Conservation (phyloP, 2,113 vertebrate genomes). For the Dasyornis broadbenti region DNA sequence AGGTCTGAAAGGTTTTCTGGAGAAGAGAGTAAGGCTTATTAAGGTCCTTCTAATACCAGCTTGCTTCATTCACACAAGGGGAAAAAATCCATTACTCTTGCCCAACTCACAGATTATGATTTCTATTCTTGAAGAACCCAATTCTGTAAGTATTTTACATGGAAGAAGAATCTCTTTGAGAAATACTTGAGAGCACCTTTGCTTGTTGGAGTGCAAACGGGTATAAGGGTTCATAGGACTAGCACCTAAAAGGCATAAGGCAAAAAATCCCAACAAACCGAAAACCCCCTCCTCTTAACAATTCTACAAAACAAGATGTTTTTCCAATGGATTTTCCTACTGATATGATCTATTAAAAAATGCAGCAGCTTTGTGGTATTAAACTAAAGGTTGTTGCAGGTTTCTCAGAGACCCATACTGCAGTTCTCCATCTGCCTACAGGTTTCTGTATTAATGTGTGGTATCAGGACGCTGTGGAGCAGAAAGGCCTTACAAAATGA, state of each 20-base stretch:
- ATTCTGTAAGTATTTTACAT: not conserved
- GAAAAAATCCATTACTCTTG: not conserved
- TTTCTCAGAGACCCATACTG: not conserved
- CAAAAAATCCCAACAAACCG: not conserved
- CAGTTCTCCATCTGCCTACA: not conserved
- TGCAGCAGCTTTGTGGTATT: not conserved
- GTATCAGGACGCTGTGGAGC: too few species aligned
- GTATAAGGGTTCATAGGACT: not conserved
- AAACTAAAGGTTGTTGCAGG: not conserved
- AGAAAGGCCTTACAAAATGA: too few species aligned
- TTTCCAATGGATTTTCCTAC: not conserved
- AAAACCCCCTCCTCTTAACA: accelerated
- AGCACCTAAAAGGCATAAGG: not conserved
- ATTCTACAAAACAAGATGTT: not conserved
- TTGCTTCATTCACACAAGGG: not conserved
- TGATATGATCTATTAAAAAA: not conserved
- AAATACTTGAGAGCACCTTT: not conserved
- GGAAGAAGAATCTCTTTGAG: not conserved
- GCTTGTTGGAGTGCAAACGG: not conserved
- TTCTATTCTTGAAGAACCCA: not conserved
- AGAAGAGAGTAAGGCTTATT: not conserved
- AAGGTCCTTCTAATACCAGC: not conserved
- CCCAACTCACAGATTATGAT: not conserved
- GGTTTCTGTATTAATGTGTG: not conserved
- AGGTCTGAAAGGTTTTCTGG: not conserved